Conservation (phyloP, 2,113 vertebrate species). For the Empidonax alnorum region DNA sequence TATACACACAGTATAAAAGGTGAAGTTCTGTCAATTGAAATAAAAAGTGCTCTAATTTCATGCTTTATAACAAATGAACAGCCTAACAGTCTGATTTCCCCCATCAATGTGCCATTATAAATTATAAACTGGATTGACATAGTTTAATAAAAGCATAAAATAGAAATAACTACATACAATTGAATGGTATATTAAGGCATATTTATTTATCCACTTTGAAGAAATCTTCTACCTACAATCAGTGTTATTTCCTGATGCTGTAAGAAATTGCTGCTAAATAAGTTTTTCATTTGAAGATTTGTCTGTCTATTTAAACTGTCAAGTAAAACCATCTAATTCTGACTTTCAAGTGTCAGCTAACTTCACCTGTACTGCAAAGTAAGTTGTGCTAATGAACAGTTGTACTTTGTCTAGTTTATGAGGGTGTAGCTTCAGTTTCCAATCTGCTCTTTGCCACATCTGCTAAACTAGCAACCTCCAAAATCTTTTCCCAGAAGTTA, state of each 20-base stretch:
- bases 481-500: neutral
- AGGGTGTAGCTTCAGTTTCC: neutral
- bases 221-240: neutral
- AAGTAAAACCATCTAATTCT: neutral
- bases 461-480: neutral
- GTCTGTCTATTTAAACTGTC: neutral
- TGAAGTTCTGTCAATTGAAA: neutral
- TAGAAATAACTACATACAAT: neutral
- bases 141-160: neutral
- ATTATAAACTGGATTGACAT: neutral
- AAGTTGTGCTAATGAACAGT: neutral
- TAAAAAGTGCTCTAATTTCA: neutral
- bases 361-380: neutral
- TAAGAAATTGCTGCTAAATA: neutral
- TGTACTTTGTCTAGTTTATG: neutral
- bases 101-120: neutral
- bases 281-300: constrained; percentile 1
- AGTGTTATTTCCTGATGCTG: neutral
- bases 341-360: neutral
- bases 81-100: neutral
- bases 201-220: neutral
- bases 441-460: neutral
- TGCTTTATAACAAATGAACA: neutral
- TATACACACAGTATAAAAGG: neutral
- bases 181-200: neutral